These are phyloP conservation scores for Planiliza haematocheilus DNA, from an alignment of 2,113 vertebrate genomes.

Conservation along the genomic window DNA sequence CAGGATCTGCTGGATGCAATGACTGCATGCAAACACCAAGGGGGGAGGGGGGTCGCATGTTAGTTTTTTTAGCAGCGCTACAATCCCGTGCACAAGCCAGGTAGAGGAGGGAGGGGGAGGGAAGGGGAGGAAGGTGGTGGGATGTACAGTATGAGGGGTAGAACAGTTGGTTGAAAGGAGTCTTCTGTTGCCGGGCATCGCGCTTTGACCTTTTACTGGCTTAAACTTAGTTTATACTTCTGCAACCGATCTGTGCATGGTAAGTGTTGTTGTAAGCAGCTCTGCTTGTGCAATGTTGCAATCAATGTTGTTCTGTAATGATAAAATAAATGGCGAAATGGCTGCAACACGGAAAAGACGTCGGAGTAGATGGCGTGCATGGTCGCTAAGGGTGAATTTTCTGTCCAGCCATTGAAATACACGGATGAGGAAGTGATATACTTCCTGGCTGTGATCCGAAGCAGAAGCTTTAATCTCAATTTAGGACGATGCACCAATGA, in stretches of 20 bases:
- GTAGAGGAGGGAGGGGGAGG: not conserved
- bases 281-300: too few species aligned
- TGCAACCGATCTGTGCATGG: too few species aligned
- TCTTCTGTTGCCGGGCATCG: slow-evolving; percentile 47
- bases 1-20: slow-evolving; percentile 99
- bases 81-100: slow-evolving; percentile 82
- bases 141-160: slow-evolving; percentile 21
- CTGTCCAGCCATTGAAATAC: too few species aligned
- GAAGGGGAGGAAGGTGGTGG: not conserved
- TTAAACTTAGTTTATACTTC: not conserved
- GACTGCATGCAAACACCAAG: slow-evolving; percentile 92
- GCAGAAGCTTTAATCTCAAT: too few species aligned
- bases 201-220: not conserved
- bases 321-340: too few species aligned
- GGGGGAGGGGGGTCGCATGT: slow-evolving; percentile 76
- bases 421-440: not conserved
- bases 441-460: too few species aligned
- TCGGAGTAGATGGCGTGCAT: too few species aligned
- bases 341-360: too few species aligned
- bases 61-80: slow-evolving; percentile 82
- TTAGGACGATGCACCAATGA: too few species aligned
- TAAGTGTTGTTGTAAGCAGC: too few species aligned
- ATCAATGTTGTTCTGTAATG: too few species aligned
- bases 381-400: too few species aligned
- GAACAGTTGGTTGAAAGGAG: slow-evolving; percentile 22